Base-by-base conservation (phyloP, 1,140 invertebrate genomes). In the Hyles euphorbiae region DNA sequence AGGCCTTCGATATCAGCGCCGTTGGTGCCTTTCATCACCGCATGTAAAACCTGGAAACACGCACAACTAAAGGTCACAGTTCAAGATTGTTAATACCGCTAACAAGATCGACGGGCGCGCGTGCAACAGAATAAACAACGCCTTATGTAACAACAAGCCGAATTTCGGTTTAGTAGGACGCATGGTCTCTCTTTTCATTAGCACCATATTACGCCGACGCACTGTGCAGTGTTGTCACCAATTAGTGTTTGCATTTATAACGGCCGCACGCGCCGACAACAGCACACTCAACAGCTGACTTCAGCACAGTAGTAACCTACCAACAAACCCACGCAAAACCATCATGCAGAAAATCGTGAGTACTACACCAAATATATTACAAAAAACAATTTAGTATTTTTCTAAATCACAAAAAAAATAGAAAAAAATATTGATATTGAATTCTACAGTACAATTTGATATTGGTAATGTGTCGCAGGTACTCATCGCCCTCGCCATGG, bases 21-120 rank as follows among this genome's bases (percentile, higher is more conserved):
- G 56, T 77, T 84, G 10, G 80, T 77, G n/a, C 88, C 88, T 67
- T 78, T 81, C 87, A 89, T 90, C 33, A 90, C 87, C 8, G 81
- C 80, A 47, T 88, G 81, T 53, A 90, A 63, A 33, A 90, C 86
- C 89, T 90, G 65, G 6, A 72, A 72, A 53, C 51, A 50, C 10
- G 10, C 48, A 34, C 33, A 53, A 32, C 8, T 34, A 53, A 36
- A 45, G 34, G 34, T 44, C 34, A 53, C n/a, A n/a, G 51, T 11
- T 45, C 8, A 51, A 60, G 3, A 36, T 40, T 22, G 9, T 34
- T 5, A 32, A 36, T 45, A 58, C 22, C 8, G 47, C 34, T 61
- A 61, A 56, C 53, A 52, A 63, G 12, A 60, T 50, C 34, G n/a
- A 22, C 58, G 33, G 48, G 43, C 12, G n/a, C 12, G 59, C 57